A percentile compares a stretch with the other conserved stretches of the same genome.
These are phyloP conservation scores for Melangyna quadrimaculata DNA, from an alignment of 2,888 invertebrate genomes.

Conservation along the genomic window DNA sequence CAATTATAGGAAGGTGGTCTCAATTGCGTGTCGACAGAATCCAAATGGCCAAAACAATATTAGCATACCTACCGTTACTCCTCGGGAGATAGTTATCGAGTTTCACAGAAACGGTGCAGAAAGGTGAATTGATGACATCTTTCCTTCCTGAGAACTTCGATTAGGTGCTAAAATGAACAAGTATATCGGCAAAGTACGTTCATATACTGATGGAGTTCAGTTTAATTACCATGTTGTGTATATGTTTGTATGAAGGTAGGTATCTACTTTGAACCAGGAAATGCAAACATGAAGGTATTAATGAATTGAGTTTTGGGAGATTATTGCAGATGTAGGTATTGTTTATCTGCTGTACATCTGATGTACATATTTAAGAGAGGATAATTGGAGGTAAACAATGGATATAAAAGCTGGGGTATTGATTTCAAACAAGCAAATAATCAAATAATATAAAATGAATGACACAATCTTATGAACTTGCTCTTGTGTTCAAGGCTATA, in stretches of 20 bases:
- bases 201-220: background rate
- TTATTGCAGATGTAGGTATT: background rate
- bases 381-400: background rate
- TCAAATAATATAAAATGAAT: no score
- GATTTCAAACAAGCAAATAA: no score
- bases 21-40: constrained; percentile 51
- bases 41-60: constrained; percentile 41
- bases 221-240: background rate
- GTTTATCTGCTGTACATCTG: background rate
- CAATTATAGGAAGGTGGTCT: constrained; percentile 2
- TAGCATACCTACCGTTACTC: constrained; percentile 27
- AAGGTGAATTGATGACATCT: constrained; percentile 51
- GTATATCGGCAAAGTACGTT: background rate
- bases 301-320: background rate
- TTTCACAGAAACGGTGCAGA: constrained; percentile 39
- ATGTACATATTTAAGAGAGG: background rate
- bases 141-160: constrained; percentile 46
- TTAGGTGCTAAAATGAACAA: constrained; percentile 42
- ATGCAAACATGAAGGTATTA: background rate
- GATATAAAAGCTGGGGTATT: background rate
- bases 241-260: background rate
- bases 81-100: constrained; percentile 43
- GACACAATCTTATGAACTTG: no score
- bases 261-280: background rate
- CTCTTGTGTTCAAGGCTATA: no score